Evolutionary conservation across 2,888 invertebrate genomes (phyloP).

Genomic region (Cephonodes hylas): DNA sequence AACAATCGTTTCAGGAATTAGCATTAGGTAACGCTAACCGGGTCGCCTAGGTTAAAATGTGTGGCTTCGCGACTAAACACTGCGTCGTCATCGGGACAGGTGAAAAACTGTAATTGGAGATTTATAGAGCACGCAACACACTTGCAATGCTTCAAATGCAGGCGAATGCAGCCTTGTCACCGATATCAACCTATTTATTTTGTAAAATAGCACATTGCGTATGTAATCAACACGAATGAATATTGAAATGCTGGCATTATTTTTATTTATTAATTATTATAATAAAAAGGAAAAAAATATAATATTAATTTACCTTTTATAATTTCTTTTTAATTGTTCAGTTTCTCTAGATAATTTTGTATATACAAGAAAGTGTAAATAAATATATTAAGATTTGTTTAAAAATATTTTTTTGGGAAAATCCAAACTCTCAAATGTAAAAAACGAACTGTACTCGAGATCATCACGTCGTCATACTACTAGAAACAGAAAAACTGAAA

Average conservation of each 20-base stretch:
- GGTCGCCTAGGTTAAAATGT: background rate
- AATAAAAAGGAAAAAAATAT: too few relatives aligned
- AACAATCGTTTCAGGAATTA: background rate
- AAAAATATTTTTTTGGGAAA: too few relatives aligned
- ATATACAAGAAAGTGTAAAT: too few relatives aligned
- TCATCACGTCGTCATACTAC: too few relatives aligned
- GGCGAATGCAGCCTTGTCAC: background rate
- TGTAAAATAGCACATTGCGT: background rate
- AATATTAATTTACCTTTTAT: too few relatives aligned
- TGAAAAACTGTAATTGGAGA: constrained; percentile 1
- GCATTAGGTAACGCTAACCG: background rate
- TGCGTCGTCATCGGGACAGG: background rate
- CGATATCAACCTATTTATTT: background rate
- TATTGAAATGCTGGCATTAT: background rate
- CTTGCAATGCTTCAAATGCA: constrained; percentile 10
- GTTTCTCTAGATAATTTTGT: too few relatives aligned
- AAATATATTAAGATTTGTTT: too few relatives aligned
- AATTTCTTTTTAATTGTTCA: too few relatives aligned
- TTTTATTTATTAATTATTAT: too few relatives aligned
- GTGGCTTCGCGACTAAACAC: background rate
- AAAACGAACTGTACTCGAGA: too few relatives aligned
- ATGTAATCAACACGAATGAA: background rate
- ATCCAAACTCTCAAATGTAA: too few relatives aligned
- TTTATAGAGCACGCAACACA: constrained; percentile 10
- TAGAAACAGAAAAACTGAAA: too few relatives aligned